Evolutionary conservation across 2,888 invertebrate genomes (phyloP).

Genomic region (Nudaria mundana): DNA sequence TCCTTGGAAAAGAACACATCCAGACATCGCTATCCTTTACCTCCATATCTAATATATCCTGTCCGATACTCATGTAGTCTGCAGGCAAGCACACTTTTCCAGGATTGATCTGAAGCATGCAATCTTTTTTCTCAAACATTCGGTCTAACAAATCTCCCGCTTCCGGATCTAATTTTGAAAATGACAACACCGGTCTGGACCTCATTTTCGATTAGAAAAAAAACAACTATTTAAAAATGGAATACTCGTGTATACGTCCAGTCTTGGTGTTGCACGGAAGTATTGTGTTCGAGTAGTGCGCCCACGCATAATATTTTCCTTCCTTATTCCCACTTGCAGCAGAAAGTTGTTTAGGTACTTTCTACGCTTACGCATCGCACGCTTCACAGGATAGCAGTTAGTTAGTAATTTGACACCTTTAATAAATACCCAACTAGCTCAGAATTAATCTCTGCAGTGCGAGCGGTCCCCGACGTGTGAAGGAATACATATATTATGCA

Average conservation of each 20-base stretch:
- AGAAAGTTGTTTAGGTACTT: constrained; percentile 49
- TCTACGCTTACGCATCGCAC: constrained; percentile 32
- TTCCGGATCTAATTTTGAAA: constrained; percentile 82
- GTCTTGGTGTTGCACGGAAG: constrained; percentile 38
- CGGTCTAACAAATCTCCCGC: constrained; percentile 82
- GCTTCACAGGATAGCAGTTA: constrained; percentile 9
- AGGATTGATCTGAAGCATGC: constrained; percentile 87
- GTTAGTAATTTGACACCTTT: too few species aligned
- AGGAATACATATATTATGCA: too few species aligned
- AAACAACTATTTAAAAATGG: constrained; percentile 4
- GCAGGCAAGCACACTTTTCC: constrained; percentile 86
- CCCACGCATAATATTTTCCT: constrained; percentile 40
- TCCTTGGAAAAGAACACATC: constrained; percentile 93
- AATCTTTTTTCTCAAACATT: constrained; percentile 85
- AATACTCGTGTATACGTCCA: constrained; percentile 23
- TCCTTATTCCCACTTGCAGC: constrained; percentile 51
- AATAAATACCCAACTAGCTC: too few species aligned
- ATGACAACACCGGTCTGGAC: constrained; percentile 65
- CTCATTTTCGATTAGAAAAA: constrained; percentile 49
- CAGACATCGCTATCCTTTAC: constrained; percentile 90
- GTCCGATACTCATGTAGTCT: constrained; percentile 84
- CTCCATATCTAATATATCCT: constrained; percentile 86
- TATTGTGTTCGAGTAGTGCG: constrained; percentile 52
- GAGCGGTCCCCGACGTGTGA: too few species aligned
- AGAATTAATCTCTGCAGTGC: too few species aligned